These are phyloP conservation scores for Mustela lutreola DNA, from an alignment of 2,113 vertebrate genomes.

Conservation along the genomic window DNA sequence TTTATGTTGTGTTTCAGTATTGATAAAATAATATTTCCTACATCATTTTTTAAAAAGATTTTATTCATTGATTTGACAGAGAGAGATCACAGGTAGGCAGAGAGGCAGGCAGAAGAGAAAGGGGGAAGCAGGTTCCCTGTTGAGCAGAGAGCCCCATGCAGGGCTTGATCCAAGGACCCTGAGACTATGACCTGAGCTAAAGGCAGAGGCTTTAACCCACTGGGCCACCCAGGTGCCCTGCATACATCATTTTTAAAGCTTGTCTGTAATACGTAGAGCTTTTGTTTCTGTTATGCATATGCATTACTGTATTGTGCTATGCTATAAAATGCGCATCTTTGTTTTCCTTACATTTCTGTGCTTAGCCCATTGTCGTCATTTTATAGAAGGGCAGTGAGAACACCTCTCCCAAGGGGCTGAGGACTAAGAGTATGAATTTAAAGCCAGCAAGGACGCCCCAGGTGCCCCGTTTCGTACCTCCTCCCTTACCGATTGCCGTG, in stretches of 20 bases:
- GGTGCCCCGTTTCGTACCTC: neutral
- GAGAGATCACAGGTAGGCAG: too few species aligned
- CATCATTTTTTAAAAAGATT: neutral
- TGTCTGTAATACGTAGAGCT: neutral
- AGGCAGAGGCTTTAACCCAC: too few species aligned
- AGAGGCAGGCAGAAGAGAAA: too few species aligned
- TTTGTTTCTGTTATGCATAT: neutral
- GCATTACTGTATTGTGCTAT: neutral
- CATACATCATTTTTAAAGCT: neutral
- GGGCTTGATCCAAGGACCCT: too few species aligned
- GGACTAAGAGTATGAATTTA: neutral
- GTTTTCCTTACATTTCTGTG: neutral
- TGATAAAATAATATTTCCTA: neutral
- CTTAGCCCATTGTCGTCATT: neutral
- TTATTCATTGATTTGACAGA: too few species aligned
- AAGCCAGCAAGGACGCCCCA: neutral
- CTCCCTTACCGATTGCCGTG: neutral
- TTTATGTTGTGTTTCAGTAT: conserved; percentile 22
- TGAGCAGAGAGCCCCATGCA: too few species aligned
- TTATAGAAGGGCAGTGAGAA: neutral
- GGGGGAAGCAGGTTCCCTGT: too few species aligned
- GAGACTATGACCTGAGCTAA: too few species aligned
- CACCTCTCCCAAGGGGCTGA: neutral
- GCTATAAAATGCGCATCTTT: neutral
- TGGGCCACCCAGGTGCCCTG: too few species aligned